Evolutionary conservation across 2,113 vertebrate species (phyloP).

Genomic region (Brienomyrus longianalis): DNA sequence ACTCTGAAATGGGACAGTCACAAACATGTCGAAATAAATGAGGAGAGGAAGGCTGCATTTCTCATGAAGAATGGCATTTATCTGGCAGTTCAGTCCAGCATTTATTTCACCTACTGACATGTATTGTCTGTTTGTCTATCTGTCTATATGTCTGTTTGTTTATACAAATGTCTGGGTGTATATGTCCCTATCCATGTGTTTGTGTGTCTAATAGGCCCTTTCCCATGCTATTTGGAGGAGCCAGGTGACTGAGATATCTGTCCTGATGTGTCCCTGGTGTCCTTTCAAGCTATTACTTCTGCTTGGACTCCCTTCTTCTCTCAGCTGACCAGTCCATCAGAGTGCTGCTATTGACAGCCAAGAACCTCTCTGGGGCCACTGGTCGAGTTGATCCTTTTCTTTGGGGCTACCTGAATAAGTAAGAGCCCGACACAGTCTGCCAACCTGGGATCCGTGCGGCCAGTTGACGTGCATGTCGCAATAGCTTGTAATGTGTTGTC

Average conservation of each 20-base stretch:
- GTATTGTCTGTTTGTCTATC: not conserved
- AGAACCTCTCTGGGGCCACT: not conserved
- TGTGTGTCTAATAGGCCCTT: not conserved
- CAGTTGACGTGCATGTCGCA: not conserved
- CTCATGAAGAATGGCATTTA: not conserved
- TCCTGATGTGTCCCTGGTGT: not conserved
- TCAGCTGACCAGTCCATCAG: not conserved
- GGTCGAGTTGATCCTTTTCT: not conserved
- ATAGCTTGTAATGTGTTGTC: not conserved
- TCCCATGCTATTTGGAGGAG: not conserved
- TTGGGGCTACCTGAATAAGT: not conserved
- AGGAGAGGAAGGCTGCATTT: not conserved
- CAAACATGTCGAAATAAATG: not conserved
- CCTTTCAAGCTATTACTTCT: not conserved
- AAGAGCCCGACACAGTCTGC: not conserved
- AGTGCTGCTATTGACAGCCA: not conserved
- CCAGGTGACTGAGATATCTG: not conserved
- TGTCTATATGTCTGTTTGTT: not conserved
- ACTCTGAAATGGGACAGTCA: conserved; percentile 14
- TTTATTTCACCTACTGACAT: not conserved
- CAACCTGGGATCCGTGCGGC: not conserved
- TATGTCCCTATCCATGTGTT: not conserved
- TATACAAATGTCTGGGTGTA: not conserved
- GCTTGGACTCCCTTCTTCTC: not conserved
- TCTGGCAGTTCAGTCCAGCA: not conserved